Conservation (phyloP, 2,888 invertebrate genomes). For the Tetrapedia diversipes region DNA sequence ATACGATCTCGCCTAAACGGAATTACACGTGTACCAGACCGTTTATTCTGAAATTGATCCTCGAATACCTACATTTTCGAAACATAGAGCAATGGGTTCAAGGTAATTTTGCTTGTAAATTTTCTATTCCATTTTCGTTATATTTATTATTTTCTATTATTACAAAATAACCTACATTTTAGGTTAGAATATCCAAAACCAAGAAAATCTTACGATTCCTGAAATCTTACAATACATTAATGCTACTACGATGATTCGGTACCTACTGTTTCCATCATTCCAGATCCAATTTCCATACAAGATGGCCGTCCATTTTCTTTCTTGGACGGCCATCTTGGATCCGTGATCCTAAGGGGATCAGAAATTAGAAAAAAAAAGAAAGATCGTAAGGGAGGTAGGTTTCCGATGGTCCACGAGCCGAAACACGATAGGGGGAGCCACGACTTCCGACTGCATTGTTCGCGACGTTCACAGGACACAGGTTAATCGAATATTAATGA, state of each 20-base stretch:
- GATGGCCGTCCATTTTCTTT: background rate
- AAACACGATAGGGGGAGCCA: conserved; percentile 25
- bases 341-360: conserved; percentile 9
- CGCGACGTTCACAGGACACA: conserved; percentile 36
- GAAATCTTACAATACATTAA: too few species aligned
- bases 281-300: conserved; percentile 23
- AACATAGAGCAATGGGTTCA: too few species aligned
- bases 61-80: too few species aligned
- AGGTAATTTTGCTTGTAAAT: too few species aligned
- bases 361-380: background rate
- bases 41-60: too few species aligned
- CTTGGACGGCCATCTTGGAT: background rate
- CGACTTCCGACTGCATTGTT: conserved; percentile 46
- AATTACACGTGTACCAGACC: background rate
- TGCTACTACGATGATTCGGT: too few species aligned
- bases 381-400: background rate
- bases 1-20: conserved; percentile 9
- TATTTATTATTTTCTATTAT: too few species aligned
- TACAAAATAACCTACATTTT: too few species aligned
- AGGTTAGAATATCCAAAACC: too few species aligned
- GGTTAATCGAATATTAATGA: conserved; percentile 74
- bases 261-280: background rate
- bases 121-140: too few species aligned
- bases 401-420: conserved; percentile 17
- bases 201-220: too few species aligned